Evolutionary conservation across 2,797 vertebrate genomes (phyloP), one percentile per base, ranked within the genome.

Genomic region (Dipus sagitta): DNA sequence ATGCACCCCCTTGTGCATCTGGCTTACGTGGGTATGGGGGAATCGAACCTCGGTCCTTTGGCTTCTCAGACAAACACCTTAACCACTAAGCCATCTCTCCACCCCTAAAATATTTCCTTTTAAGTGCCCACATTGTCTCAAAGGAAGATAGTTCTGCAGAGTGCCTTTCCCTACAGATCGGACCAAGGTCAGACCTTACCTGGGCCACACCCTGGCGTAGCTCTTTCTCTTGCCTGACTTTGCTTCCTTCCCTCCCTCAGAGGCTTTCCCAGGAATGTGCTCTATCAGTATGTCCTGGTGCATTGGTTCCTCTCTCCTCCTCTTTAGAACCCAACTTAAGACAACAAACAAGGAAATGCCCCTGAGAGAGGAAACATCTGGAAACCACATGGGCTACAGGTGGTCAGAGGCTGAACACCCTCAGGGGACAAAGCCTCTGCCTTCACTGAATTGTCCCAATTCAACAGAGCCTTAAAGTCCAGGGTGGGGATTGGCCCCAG

Each of bases 281-380:
- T 67, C 34, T 28, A 42, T 11, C 47, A 38, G 47, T 11, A 62
- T 60, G 72, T 47, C 21, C 12, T 24, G 20, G 34, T 21, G 11
- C 58, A 15, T n/a, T 38, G 52, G 47, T 83, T 76, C n/a, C 24
- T 80, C 34, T 65, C 24, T 76, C 68, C 52, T 15, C 3, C 23
- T 78, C 76, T 80, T 52, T 38, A 76, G 62, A 86, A 58, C 34
- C 26, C 54, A 58, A 32, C 38, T 7, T 14, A 86, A 86, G 76
- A 75, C 28, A 64, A 30, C 18, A 24, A 71, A 79, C 23, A 67
- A 85, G n/a, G 30, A 91, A 42, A 76, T 9, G 32, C 13, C 47
- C 32, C 9, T 4, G 3, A 60, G 38, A 79, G 47, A 65, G 8
- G 42, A 9, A 14, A 38, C 0, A 0, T 6, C 30, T 34, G 5